phyloP scores from a whole-genome alignment of 2,888 invertebrate genomes.

The Lasioglossum calceatum region DNA sequence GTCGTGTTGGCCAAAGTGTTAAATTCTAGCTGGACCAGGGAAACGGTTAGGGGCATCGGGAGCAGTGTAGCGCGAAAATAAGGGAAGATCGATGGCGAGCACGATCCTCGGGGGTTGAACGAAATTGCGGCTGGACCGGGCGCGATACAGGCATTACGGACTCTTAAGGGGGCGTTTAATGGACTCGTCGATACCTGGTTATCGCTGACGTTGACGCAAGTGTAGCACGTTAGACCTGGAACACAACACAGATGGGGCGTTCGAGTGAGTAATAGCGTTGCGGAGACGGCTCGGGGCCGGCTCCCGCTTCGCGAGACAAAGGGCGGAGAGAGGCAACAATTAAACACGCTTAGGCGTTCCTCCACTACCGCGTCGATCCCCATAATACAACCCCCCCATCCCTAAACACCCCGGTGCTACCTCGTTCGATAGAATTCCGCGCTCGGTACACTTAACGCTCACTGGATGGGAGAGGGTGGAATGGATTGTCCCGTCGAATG shows the following conservation, averaged over 20 bases:
- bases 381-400: not conserved
- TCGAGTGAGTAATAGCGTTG: constrained; percentile 65
- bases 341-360: constrained; percentile 62
- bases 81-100: constrained; percentile 63
- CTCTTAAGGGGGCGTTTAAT: constrained; percentile 73
- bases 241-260: constrained; percentile 60
- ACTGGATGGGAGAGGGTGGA: constrained; percentile 22
- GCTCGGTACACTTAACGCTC: constrained; percentile 48
- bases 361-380: not conserved
- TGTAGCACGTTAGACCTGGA: constrained; percentile 86
- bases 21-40: not conserved
- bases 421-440: constrained; percentile 58
- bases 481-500: constrained; percentile 56
- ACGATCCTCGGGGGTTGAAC: constrained; percentile 50
- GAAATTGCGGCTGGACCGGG: constrained; percentile 68
- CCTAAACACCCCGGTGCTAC: not conserved
- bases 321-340: constrained; percentile 68
- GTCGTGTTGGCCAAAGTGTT: not conserved
- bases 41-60: not conserved
- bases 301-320: constrained; percentile 47
- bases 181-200: constrained; percentile 84
- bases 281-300: constrained; percentile 31
- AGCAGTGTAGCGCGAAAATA: constrained; percentile 28
- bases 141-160: constrained; percentile 73
- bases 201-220: constrained; percentile 88